phyloP scores from a whole-genome alignment of 2,113 vertebrate species.

The Tyrannus savana region DNA sequence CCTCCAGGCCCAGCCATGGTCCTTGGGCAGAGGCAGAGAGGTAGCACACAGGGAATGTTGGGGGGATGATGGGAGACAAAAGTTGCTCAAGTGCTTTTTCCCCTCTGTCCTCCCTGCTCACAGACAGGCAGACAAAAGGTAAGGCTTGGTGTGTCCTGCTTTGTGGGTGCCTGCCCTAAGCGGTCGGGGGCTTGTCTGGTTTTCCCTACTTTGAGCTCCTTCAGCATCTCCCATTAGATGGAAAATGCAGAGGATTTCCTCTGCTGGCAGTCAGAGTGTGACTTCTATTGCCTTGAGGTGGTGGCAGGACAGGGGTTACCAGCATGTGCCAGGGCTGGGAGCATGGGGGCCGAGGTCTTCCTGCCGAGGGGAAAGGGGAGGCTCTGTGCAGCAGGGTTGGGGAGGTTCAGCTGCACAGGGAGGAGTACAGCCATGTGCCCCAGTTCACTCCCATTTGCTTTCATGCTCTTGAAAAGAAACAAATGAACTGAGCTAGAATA shows the following conservation, averaged over 20 bases:
- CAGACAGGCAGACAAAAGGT: slow-evolving; percentile 82
- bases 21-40: background rate
- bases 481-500: background rate
- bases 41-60: accelerated
- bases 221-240: background rate
- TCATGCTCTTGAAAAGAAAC: background rate
- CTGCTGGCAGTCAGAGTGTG: background rate
- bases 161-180: background rate
- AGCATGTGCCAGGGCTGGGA: background rate
- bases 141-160: background rate
- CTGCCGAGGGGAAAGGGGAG: accelerated
- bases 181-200: accelerated
- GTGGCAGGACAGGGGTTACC: background rate
- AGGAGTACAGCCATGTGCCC: accelerated
- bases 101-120: slow-evolving; percentile 33
- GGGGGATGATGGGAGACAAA: background rate
- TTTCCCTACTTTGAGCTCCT: background rate
- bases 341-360: background rate
- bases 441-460: background rate
- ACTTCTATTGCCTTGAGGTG: background rate
- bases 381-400: background rate
- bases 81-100: background rate
- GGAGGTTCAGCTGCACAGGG: background rate
- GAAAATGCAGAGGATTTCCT: background rate
- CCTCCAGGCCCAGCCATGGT: background rate